A percentile compares a stretch with the other conserved stretches of the same genome.
Evolutionary conservation across 2,797 vertebrate species (phyloP).

Genomic region (Acanthurus tractus): DNA sequence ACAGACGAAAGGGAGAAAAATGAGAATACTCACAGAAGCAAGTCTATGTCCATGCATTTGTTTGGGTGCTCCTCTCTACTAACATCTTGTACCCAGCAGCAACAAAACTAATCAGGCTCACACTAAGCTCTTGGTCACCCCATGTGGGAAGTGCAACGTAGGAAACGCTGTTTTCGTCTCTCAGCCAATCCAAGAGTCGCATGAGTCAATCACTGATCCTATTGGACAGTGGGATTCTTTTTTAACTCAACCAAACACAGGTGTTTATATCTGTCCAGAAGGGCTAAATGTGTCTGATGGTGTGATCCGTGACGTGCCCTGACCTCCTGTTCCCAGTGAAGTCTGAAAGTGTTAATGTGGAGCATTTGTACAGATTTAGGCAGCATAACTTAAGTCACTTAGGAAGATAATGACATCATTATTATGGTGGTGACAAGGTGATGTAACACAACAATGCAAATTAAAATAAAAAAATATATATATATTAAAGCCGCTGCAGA

Average conservation of each 20-base stretch:
- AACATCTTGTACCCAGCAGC: slow-evolving; percentile 74
- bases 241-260: slow-evolving; percentile 42
- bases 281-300: slow-evolving; percentile 53
- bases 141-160: slow-evolving; percentile 76
- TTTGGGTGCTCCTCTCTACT: slow-evolving; percentile 65
- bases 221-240: slow-evolving; percentile 55
- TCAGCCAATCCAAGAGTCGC: slow-evolving; percentile 69
- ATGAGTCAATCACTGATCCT: slow-evolving; percentile 24
- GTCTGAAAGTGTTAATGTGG: slow-evolving; percentile 14
- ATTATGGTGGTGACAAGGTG: neutral
- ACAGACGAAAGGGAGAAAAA: slow-evolving; percentile 2
- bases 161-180: slow-evolving; percentile 47
- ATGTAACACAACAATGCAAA: slow-evolving; percentile 5
- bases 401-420: slow-evolving; percentile 19
- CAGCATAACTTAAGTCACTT: slow-evolving; percentile 9
- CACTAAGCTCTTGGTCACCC: slow-evolving; percentile 80
- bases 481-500: no score
- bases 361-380: slow-evolving; percentile 27
- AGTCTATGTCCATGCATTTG: slow-evolving; percentile 82
- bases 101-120: slow-evolving; percentile 83
- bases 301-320: slow-evolving; percentile 59
- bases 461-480: neutral
- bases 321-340: slow-evolving; percentile 27
- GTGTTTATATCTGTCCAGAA: slow-evolving; percentile 23
- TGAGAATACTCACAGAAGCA: slow-evolving; percentile 83